Conservation (phyloP, 2,113 vertebrate species). For the Pteropus alecto region DNA sequence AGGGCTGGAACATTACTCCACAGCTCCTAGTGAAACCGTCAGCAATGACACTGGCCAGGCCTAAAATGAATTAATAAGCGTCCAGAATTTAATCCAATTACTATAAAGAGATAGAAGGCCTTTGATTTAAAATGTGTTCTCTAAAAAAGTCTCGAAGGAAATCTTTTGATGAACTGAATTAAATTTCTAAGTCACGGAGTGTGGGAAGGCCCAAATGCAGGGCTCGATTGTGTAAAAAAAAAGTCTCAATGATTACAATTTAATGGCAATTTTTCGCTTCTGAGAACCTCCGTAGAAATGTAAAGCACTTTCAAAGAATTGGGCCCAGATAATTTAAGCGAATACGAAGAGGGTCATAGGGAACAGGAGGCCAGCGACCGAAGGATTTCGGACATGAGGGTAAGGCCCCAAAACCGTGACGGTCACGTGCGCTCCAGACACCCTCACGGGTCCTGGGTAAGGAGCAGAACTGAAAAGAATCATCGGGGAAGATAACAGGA, state of each 20-base stretch:
- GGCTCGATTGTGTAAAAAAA: background rate
- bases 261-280: background rate
- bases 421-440: background rate
- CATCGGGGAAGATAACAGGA: too few species aligned
- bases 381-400: background rate
- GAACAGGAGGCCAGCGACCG: background rate
- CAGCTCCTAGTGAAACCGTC: background rate
- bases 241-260: background rate
- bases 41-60: background rate
- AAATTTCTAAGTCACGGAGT: background rate
- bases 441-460: fast-evolving
- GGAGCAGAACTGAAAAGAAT: background rate
- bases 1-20: fast-evolving
- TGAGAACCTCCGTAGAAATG: background rate
- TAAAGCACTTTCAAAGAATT: background rate
- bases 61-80: background rate
- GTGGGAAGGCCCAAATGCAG: background rate
- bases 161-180: background rate
- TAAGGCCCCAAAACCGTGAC: background rate
- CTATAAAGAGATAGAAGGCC: background rate
- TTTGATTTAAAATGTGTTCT: background rate
- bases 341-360: background rate
- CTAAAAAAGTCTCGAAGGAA: background rate
- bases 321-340: background rate
- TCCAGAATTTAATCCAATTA: background rate